Evolutionary conservation across 2,888 invertebrate species (phyloP), one percentile per base, ranked within the genome.

Genomic region (Apodemia zela): DNA sequence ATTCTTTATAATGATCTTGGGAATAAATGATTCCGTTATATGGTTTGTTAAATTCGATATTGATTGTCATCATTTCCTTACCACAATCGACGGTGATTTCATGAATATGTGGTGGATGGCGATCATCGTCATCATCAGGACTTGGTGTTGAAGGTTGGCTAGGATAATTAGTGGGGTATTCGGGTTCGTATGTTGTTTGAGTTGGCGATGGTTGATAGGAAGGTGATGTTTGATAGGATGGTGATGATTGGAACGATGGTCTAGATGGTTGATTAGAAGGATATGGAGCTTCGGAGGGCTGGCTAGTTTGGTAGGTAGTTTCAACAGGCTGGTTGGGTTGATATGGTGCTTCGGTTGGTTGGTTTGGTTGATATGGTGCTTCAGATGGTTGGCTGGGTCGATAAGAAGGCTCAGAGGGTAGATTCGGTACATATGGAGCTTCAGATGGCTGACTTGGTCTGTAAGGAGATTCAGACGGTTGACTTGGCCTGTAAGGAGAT

Each of bases 11-110:
- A 74, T 93, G 94, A 59, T 96, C 96, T 89, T 96, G 96, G 0
- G 96, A 96, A 75, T 97, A 97, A 70, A 97, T 95, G 15, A 96
- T 93, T 0, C 97, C 97, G 71, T 96, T 94, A 78, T 96, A 97
- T 18, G 87, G 90, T 67, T 95, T 93, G 79, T 96, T 96, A 81
- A 96, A 97, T 80, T 95, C 95, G 11, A 96, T 93, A 70, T 95
- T 94, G 66, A 96, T 96, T 1, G 94, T 95, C 96, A 97, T 96
- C 94, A 95, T 94, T 69, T 96, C 95, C 78, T 96, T 96, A 65
- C 95, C 95, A 74, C 96, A 96, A 73, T 95, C 93, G 0, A 96
- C 96, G 51, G 95, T 94, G 64, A 96, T 94, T 0, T 93, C 93
- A 75, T 96, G 95, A 70, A 96, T 95, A 71, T 96, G 95, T 3